Evolutionary conservation across 2,797 vertebrate genomes (phyloP).

Genomic region (Florisuga fusca): DNA sequence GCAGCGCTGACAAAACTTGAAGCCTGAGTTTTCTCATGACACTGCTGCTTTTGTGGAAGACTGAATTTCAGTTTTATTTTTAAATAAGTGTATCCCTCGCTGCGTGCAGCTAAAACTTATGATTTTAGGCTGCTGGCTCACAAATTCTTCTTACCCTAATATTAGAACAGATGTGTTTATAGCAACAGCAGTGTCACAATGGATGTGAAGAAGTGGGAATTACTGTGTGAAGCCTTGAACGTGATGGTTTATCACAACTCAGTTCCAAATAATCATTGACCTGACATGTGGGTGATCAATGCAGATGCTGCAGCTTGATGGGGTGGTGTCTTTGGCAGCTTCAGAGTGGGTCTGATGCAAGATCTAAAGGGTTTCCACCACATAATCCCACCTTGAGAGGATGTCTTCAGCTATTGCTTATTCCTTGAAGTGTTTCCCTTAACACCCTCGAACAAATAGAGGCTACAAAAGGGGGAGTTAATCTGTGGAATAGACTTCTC

Average conservation of each 20-base stretch:
- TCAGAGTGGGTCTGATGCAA: neutral
- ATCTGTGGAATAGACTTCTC: neutral
- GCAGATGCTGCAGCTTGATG: neutral
- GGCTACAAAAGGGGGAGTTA: neutral
- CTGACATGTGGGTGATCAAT: neutral
- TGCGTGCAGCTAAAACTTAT: neutral
- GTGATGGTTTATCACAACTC: slow-evolving; percentile 27
- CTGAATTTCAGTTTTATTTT: slow-evolving; percentile 72
- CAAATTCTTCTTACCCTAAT: neutral
- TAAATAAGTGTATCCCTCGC: slow-evolving; percentile 57
- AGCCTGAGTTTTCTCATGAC: slow-evolving; percentile 79
- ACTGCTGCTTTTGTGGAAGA: slow-evolving; percentile 76
- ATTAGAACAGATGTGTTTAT: slow-evolving; percentile 30
- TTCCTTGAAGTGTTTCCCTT: neutral
- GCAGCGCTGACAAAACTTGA: slow-evolving; percentile 76
- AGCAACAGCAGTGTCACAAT: neutral
- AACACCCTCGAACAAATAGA: neutral
- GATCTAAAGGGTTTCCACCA: neutral
- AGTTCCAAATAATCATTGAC: slow-evolving; percentile 7
- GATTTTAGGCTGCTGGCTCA: slow-evolving; percentile 38
- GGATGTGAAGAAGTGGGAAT: neutral
- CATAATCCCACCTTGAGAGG: neutral
- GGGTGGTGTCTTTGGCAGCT: neutral
- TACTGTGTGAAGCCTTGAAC: slow-evolving; percentile 1
- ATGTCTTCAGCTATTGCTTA: neutral